Percentiles rank a stretch among this genome's conserved stretches.
These are phyloP conservation scores for Porites divaricata DNA, from an alignment of 92 coral and sea anemone genomes.

Conservation along the genomic window DNA sequence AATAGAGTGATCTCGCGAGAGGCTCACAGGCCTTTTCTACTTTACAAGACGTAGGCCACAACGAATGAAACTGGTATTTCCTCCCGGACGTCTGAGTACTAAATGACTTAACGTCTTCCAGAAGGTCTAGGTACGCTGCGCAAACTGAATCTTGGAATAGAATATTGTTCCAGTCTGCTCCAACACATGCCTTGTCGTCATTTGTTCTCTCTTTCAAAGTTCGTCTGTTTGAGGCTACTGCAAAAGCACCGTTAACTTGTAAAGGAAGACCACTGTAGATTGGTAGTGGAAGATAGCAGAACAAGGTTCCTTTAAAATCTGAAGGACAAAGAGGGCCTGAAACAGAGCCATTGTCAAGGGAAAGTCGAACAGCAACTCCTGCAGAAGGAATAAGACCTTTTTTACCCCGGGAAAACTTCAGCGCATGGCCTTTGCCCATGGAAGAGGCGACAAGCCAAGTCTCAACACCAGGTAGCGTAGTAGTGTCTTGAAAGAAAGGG, in stretches of 20 bases:
- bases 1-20: constrained; percentile 52
- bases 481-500: no score
- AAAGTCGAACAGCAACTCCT: constrained; percentile 76
- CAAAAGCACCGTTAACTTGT: constrained; percentile 67
- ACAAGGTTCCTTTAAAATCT: constrained; percentile 50
- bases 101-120: constrained; percentile 50
- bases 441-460: constrained; percentile 81
- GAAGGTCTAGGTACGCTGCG: constrained; percentile 61
- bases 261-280: constrained; percentile 76
- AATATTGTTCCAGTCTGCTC: constrained; percentile 53
- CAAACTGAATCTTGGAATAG: constrained; percentile 65
- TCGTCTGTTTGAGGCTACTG: constrained; percentile 78
- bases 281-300: constrained; percentile 87
- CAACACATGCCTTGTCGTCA: constrained; percentile 39
- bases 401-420: constrained; percentile 51
- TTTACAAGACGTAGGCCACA: constrained; percentile 62
- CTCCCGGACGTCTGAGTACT: neutral
- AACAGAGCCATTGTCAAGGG: neutral
- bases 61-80: constrained; percentile 41
- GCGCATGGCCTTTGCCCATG: constrained; percentile 70
- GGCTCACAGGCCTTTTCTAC: constrained; percentile 36
- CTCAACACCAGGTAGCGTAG: neutral
- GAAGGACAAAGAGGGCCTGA: neutral
- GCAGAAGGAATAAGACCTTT: constrained; percentile 81
- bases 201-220: constrained; percentile 57